phyloP scores from a whole-genome alignment of 2,888 invertebrate species.

The Rapana venosa region DNA sequence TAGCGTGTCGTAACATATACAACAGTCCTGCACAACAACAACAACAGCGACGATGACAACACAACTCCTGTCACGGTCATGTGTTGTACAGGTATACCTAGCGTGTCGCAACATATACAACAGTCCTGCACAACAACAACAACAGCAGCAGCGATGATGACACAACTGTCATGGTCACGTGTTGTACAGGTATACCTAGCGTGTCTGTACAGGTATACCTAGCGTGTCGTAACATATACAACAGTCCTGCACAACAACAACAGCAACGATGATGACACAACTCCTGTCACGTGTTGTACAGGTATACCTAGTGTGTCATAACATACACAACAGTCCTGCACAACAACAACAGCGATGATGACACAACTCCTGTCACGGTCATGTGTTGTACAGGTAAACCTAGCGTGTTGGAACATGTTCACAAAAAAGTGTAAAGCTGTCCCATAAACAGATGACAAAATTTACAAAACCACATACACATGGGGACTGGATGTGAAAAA shows the following conservation, averaged over 20 bases:
- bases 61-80: too few relatives aligned
- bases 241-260: not conserved
- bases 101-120: constrained; percentile 75
- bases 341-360: constrained; percentile 11
- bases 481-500: too few relatives aligned
- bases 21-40: not conserved
- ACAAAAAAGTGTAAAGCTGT: too few relatives aligned
- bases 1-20: not conserved
- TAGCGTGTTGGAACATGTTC: not conserved
- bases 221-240: not conserved
- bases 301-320: constrained; percentile 69
- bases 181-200: not conserved
- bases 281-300: constrained; percentile 54
- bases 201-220: too few relatives aligned
- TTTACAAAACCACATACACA: too few relatives aligned
- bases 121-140: constrained; percentile 73
- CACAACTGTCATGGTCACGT: too few relatives aligned
- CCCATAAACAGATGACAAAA: too few relatives aligned
- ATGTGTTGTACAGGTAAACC: not conserved
- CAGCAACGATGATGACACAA: too few relatives aligned
- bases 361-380: not conserved
- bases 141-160: not conserved
- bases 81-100: constrained; percentile 63
- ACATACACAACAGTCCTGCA: constrained; percentile 77
- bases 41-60: too few relatives aligned